Conservation (phyloP, 2,888 invertebrate genomes). For the Tillus elongatus region DNA sequence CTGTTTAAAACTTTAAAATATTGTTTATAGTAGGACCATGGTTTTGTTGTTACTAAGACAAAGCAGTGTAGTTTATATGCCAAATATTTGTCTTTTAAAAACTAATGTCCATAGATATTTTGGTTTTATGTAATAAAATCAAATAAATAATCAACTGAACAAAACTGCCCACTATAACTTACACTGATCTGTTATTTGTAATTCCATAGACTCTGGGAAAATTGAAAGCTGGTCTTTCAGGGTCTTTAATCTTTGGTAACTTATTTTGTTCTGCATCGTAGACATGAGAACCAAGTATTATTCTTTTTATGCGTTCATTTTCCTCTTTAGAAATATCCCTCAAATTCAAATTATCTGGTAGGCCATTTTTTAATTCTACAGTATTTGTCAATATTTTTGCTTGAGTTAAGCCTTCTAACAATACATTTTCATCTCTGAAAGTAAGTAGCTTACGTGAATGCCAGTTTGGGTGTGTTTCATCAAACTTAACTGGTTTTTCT, state of each 20-base stretch:
- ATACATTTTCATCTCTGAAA: conserved; percentile 52
- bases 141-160: no score
- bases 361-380: conserved; percentile 50
- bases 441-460: conserved; percentile 52
- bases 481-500: conserved; percentile 40
- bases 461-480: conserved; percentile 58
- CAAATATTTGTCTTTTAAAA: no score
- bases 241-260: conserved; percentile 63
- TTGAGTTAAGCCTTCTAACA: conserved; percentile 66
- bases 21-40: no score
- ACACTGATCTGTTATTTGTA: no score
- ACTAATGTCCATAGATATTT: no score
- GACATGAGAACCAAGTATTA: conserved; percentile 55
- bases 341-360: conserved; percentile 52
- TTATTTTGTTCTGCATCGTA: conserved; percentile 73
- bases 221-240: conserved; percentile 58
- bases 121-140: no score
- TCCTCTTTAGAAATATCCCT: conserved; percentile 43
- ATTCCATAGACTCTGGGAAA: conserved; percentile 70
- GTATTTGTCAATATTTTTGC: conserved; percentile 77
- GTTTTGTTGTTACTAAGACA: no score
- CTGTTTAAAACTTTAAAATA: no score
- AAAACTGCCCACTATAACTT: no score
- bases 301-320: conserved; percentile 53
- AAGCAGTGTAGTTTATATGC: no score